Evolutionary conservation across 1,140 invertebrate genomes (phyloP).

Genomic region (Heliconius melpomene): DNA sequence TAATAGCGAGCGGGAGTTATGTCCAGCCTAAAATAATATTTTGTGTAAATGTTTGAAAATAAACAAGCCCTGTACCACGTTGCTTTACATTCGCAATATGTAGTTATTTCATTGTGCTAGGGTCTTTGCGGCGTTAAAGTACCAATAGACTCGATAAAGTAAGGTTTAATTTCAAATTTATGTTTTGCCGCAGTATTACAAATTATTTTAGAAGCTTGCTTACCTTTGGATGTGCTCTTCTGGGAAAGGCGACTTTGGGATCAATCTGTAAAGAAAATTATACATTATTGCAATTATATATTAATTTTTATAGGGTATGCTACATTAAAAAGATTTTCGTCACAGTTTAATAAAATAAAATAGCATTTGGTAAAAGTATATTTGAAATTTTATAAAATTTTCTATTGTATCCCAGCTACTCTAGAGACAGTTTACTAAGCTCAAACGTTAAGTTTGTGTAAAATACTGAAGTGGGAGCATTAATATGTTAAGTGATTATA

Average conservation of each 20-base stretch:
- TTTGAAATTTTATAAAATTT: not conserved
- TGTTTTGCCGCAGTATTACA: constrained; percentile 45
- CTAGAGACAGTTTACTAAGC: not conserved
- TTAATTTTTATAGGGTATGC: not conserved
- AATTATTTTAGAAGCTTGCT: constrained; percentile 83
- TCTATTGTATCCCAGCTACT: not conserved
- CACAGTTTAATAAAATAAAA: not conserved
- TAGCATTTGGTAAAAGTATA: not conserved
- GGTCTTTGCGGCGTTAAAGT: constrained; percentile 59
- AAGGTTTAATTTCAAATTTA: constrained; percentile 66
- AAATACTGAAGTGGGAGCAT: not conserved
- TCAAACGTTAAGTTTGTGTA: not conserved
- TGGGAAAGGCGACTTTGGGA: constrained; percentile 99
- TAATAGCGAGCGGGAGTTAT: constrained; percentile 75
- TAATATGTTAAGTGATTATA: not conserved
- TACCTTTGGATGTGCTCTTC: constrained; percentile 99
- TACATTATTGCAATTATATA: not conserved
- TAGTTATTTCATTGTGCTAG: constrained; percentile 57
- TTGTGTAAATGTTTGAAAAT: constrained; percentile 79
- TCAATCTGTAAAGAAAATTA: constrained; percentile 93
- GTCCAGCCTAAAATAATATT: constrained; percentile 80
- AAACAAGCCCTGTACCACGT: constrained; percentile 65
- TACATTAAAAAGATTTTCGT: not conserved
- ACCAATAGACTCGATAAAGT: constrained; percentile 65
- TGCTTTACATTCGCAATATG: constrained; percentile 61